Evolutionary conservation across 2,113 vertebrate genomes (phyloP).

Genomic region (Cromileptes altivelis): DNA sequence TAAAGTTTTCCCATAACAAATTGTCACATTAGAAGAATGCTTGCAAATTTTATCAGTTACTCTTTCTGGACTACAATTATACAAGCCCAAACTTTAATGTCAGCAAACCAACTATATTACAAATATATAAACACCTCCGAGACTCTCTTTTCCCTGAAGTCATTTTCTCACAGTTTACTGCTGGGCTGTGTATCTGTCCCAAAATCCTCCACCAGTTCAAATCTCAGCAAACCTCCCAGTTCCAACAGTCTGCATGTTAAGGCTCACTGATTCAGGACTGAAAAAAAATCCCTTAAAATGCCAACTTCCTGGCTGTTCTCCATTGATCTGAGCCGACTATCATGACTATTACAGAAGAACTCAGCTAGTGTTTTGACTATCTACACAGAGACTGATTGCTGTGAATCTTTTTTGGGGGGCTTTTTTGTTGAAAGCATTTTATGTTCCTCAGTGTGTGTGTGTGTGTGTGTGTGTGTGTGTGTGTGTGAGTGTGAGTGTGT

Average conservation of each 20-base stretch:
- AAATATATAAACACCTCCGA: conserved; percentile 14
- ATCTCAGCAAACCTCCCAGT: not conserved
- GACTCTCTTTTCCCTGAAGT: conserved; percentile 22
- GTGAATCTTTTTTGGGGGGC: too few species aligned
- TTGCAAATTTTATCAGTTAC: not conserved
- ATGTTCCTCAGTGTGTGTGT: too few species aligned
- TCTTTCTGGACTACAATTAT: not conserved
- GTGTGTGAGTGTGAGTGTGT: too few species aligned
- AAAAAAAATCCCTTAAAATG: too few species aligned
- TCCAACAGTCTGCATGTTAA: not conserved
- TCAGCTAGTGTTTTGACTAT: too few species aligned
- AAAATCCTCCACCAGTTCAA: not conserved
- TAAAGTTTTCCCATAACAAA: not conserved
- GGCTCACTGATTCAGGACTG: too few species aligned
- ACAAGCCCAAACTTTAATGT: not conserved
- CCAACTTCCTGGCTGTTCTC: not conserved
- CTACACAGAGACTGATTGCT: too few species aligned
- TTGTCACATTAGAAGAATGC: not conserved
- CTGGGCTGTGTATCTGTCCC: not conserved
- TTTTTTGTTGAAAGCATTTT: too few species aligned
- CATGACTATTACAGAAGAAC: too few species aligned
- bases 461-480: too few species aligned
- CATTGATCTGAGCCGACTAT: too few species aligned
- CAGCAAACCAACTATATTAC: conserved; percentile 10
- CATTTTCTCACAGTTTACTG: conserved; percentile 16